phyloP scores from a whole-genome alignment of 2,888 invertebrate species.

The Acanthococcus lagerstroemiae region DNA sequence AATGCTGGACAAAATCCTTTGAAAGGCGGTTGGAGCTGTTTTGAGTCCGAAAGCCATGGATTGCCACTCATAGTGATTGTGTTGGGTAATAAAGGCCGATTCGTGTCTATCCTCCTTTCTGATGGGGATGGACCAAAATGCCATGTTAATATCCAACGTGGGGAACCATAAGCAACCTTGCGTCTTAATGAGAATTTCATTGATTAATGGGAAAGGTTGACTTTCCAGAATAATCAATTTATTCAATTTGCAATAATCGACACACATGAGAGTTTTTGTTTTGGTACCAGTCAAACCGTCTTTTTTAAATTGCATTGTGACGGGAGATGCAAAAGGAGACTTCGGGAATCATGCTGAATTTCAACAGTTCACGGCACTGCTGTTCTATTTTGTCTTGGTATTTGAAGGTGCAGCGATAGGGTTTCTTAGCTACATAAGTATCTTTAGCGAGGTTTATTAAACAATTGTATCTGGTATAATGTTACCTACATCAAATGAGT shows the following conservation, averaged over 20 bases:
- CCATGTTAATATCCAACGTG: constrained; percentile 40
- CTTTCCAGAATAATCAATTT: no score
- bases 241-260: no score
- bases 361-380: constrained; percentile 8
- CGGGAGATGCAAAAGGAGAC: constrained; percentile 20
- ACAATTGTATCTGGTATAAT: neutral
- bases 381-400: constrained; percentile 14
- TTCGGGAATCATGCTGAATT: constrained; percentile 7
- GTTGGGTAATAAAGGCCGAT: constrained; percentile 21
- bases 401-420: constrained; percentile 14
- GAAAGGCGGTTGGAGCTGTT: no score
- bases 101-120: constrained; percentile 10
- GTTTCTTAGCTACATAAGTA: no score
- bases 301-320: no score
- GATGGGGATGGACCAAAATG: no score
- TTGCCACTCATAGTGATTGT: no score
- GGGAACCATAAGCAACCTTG: constrained; percentile 40
- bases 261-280: no score
- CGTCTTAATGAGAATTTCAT: constrained; percentile 18
- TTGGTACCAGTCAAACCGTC: neutral
- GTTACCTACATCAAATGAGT: constrained; percentile 5
- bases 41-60: no score
- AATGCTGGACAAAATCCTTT: no score
- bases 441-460: no score
- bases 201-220: no score